Evolutionary conservation across 2,888 invertebrate genomes (phyloP), one percentile per base, ranked within the genome.

Genomic region (Cheilosia grossa): DNA sequence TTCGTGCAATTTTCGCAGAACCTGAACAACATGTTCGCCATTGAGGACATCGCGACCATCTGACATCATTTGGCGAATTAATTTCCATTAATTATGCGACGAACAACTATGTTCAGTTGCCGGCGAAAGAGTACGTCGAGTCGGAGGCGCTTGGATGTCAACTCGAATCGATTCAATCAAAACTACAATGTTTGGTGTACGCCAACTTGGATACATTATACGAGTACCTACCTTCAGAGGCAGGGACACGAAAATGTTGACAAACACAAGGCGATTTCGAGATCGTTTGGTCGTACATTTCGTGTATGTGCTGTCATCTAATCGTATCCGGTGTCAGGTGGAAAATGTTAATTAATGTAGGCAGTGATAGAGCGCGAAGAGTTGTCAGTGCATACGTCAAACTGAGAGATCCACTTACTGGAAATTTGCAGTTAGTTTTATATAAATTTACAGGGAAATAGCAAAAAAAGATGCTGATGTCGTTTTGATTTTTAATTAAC

Each of bases 11-110:
- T 63, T 59, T 73, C 49, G 30, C 30, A 58, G 47, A 82, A 82
- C 78, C 73, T 73, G 79, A 82, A 82, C 79, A 79, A 74, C 82
- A 69, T 79, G 78, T 82, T 72, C 63, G 63, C 63, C 72, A 73
- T 79, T 42, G 82, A 79, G 63, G 67, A 82, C 82, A 79, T 79
- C 73, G 37, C 73, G 6, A 51, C 24, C 24, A 82, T 74, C 78
- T 69, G 79, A 82, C 82, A 82, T 82, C 82, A 79, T 82, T 79
- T 63, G 66, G 58, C 82, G 79, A 79, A 78, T 82, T 78, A 67
- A 79, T 82, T 79, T 79, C 73, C 82, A 82, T 82, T 82, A 82
- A 82, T 82, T 82, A 82, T 37, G 4, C 73, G 67, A 40, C 13
- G 30, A 69, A 82, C 82, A 79, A 82, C 67, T 78, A 67, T 78